Percentiles rank a stretch among this genome's conserved stretches.
These are phyloP conservation scores for Syndactyla subalaris DNA, from an alignment of 2,797 vertebrate species.

Conservation along the genomic window DNA sequence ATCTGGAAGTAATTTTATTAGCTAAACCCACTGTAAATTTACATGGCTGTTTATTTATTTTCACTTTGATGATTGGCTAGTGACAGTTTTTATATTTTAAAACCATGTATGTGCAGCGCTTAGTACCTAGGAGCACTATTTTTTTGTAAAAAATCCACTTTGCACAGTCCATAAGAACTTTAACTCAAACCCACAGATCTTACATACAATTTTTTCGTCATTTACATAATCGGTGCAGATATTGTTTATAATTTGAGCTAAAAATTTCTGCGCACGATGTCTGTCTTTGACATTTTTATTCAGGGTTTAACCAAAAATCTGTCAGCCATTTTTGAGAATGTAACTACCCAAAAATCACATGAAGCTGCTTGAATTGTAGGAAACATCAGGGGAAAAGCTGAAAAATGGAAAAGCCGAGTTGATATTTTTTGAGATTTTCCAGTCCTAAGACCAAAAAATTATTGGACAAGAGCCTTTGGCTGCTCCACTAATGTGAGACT, in stretches of 20 bases:
- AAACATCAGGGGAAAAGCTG: background rate
- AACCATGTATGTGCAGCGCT: background rate
- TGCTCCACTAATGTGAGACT: background rate
- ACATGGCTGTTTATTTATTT: background rate
- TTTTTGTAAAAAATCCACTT: background rate
- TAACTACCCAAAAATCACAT: background rate
- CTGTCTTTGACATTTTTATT: background rate
- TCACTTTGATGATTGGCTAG: background rate
- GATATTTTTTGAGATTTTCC: background rate
- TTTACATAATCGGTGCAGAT: background rate
- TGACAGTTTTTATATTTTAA: background rate
- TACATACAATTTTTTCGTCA: accelerated
- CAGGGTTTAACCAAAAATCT: background rate
- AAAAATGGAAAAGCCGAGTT: background rate
- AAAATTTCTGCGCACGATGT: background rate
- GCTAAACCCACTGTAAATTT: background rate
- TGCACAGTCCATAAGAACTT: background rate
- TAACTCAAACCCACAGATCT: background rate
- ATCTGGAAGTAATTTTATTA: background rate
- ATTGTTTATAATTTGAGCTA: background rate
- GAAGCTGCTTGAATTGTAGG: background rate
- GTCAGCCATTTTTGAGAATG: background rate
- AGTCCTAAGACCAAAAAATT: background rate
- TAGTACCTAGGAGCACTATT: background rate
- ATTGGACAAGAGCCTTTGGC: background rate